A percentile compares a stretch with the other conserved stretches of the same genome.
Conservation (phyloP, 1,140 invertebrate genomes). For the Bombus sylvicola region DNA sequence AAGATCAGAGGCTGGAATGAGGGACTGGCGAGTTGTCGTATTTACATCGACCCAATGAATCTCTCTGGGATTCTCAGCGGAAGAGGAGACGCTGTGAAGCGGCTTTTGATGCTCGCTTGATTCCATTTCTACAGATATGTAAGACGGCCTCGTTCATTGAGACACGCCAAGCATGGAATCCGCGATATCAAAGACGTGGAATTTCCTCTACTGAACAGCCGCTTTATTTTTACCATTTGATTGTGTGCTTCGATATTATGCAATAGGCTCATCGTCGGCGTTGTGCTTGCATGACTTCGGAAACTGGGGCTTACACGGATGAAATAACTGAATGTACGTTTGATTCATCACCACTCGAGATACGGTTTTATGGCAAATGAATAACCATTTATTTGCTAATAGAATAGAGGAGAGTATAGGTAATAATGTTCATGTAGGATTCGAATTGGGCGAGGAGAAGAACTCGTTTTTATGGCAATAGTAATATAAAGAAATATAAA, state of each 20-base stretch:
- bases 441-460: accelerated
- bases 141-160: slow-evolving; percentile 8
- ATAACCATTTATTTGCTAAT: too few species aligned
- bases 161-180: slow-evolving; percentile 18
- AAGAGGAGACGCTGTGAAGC: slow-evolving; percentile 21
- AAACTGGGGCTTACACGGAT: background rate
- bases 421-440: too few species aligned
- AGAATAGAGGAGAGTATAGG: too few species aligned
- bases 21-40: slow-evolving; percentile 4
- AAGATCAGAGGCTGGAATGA: background rate
- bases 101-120: slow-evolving; percentile 30
- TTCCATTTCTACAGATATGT: slow-evolving; percentile 20
- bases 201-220: background rate
- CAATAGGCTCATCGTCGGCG: too few species aligned
- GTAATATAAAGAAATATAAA: too few species aligned
- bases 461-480: too few species aligned
- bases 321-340: too few species aligned
- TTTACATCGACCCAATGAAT: slow-evolving; percentile 52
- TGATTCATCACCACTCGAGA: too few species aligned
- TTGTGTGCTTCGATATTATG: background rate
- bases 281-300: too few species aligned
- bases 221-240: slow-evolving; percentile 33
- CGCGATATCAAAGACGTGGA: slow-evolving; percentile 28
- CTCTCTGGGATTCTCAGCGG: slow-evolving; percentile 14
- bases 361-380: too few species aligned